phyloP scores from a whole-genome alignment of 2,797 vertebrate genomes.

The Fistularia commersonii region DNA sequence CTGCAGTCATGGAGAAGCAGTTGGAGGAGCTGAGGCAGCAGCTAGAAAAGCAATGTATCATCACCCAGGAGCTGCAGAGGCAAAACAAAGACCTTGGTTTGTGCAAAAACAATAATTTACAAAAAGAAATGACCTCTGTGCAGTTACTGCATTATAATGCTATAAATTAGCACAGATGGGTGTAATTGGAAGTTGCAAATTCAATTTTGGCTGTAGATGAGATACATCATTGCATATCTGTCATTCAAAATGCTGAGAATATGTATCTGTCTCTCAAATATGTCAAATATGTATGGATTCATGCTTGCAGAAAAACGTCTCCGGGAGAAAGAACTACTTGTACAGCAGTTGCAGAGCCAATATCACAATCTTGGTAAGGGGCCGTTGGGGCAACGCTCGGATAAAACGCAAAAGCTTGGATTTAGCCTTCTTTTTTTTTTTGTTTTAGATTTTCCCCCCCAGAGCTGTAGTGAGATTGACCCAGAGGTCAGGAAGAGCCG shows the following conservation, averaged over 20 bases:
- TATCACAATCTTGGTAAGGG: slow-evolving; percentile 68
- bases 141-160: too few species aligned
- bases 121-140: too few species aligned
- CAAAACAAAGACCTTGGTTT: slow-evolving; percentile 74
- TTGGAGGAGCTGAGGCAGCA: slow-evolving; percentile 72
- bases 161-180: too few species aligned
- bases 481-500: slow-evolving; percentile 65
- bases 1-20: slow-evolving; percentile 74
- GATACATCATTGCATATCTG: too few species aligned
- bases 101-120: slow-evolving; percentile 23
- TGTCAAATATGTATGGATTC: slow-evolving; percentile 3
- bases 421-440: too few species aligned
- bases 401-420: too few species aligned
- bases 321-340: slow-evolving; percentile 69
- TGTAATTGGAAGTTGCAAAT: too few species aligned
- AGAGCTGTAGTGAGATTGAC: slow-evolving; percentile 45
- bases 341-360: slow-evolving; percentile 68
- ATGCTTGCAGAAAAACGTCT: slow-evolving; percentile 59
- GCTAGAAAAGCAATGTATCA: slow-evolving; percentile 73
- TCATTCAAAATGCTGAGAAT: too few species aligned
- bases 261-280: too few species aligned
- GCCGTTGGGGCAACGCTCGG: background rate
- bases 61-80: slow-evolving; percentile 68
- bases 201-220: too few species aligned
- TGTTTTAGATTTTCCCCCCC: slow-evolving; percentile 54